A percentile compares a stretch with the other conserved stretches of the same genome.
phyloP scores from a whole-genome alignment of 2,113 vertebrate genomes.

The Rhegmatorhina hoffmannsi region DNA sequence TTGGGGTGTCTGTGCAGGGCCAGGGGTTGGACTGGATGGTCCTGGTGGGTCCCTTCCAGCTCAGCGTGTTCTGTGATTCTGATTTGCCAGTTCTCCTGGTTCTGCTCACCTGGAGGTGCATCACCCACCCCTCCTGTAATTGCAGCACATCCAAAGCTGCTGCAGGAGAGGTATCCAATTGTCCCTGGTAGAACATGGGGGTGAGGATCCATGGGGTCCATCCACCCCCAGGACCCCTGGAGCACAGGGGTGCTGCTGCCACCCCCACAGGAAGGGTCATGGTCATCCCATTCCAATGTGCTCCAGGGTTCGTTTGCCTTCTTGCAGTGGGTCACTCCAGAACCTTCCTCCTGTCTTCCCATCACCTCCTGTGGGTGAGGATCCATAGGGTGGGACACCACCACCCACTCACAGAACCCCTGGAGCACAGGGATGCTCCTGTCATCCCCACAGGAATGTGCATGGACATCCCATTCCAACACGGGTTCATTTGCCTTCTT shows the following conservation, averaged over 20 bases:
- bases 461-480: too few species aligned
- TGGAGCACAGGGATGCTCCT: too few species aligned
- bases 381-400: too few species aligned
- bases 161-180: background rate
- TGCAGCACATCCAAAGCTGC: background rate
- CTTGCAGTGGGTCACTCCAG: background rate
- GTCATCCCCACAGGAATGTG: background rate
- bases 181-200: rapidly evolving
- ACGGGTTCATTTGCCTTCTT: background rate
- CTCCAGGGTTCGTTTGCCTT: too few species aligned
- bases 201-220: background rate
- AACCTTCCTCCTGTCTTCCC: background rate
- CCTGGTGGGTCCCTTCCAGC: background rate
- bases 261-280: background rate
- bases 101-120: background rate
- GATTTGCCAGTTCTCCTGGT: background rate
- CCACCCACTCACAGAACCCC: background rate
- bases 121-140: background rate
- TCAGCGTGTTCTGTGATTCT: background rate
- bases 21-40: background rate
- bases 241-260: background rate
- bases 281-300: too few species aligned
- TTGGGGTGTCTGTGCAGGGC: background rate
- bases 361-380: background rate
- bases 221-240: background rate